These are phyloP conservation scores for Erethizon dorsatum DNA, from an alignment of 2,797 vertebrate genomes.

Conservation along the genomic window DNA sequence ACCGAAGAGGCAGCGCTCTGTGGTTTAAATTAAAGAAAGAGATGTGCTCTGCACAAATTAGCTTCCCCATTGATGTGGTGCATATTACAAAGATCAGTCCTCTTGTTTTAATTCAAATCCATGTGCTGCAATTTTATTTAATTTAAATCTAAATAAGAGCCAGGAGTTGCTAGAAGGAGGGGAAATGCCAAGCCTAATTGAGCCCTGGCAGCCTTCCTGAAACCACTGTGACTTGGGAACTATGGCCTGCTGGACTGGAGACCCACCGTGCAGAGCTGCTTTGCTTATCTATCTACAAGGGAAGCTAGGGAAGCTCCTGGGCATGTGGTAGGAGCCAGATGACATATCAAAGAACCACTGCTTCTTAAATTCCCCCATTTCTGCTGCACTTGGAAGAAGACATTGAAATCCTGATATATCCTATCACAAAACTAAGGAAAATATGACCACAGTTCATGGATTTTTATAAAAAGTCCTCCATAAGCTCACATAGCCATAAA, in stretches of 20 bases:
- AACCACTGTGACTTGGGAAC: not conserved
- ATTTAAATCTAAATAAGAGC: constrained; percentile 79
- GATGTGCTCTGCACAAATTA: constrained; percentile 67
- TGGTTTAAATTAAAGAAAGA: constrained; percentile 70
- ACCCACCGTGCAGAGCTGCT: not conserved
- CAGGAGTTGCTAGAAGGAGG: constrained; percentile 71
- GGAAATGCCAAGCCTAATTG: constrained; percentile 64
- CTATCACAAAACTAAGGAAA: not conserved
- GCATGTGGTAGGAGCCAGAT: not conserved
- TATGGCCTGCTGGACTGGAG: not conserved
- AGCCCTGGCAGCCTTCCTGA: constrained; percentile 65
- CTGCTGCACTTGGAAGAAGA: not conserved
- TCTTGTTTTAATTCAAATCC: constrained; percentile 78
- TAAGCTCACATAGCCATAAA: not conserved
- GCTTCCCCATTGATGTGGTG: constrained; percentile 71
- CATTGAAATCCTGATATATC: not conserved
- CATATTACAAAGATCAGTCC: constrained; percentile 72
- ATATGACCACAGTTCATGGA: not conserved
- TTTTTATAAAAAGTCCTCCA: not conserved
- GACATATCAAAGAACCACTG: not conserved
- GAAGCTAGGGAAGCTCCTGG: not conserved
- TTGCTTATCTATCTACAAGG: not conserved
- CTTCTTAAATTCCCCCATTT: not conserved
- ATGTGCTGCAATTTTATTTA: constrained; percentile 75
- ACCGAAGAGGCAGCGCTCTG: constrained; percentile 64